These are phyloP conservation scores for Dryococelus australis DNA, from an alignment of 2,888 invertebrate species.

Conservation along the genomic window DNA sequence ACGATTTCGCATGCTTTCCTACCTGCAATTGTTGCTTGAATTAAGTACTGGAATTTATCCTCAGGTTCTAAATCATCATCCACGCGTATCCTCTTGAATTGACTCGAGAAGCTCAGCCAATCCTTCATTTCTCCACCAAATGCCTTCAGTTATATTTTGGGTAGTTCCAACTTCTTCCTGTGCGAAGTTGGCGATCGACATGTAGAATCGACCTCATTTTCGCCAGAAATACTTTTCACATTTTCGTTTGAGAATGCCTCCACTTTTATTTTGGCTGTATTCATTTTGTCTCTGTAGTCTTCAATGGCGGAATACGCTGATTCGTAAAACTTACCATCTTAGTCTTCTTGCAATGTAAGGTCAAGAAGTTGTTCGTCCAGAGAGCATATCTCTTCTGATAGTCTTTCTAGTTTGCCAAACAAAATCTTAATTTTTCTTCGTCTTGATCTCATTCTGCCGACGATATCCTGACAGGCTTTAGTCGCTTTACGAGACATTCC, in stretches of 20 bases:
- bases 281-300: background rate
- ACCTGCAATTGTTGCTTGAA: constrained; percentile 44
- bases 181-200: too few species aligned
- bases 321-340: too few species aligned
- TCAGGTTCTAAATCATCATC: too few species aligned
- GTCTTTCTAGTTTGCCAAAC: background rate
- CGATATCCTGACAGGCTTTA: background rate
- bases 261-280: background rate
- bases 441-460: background rate
- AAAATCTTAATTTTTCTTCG: background rate
- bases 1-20: constrained; percentile 48
- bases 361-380: background rate
- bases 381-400: background rate
- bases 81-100: constrained; percentile 48
- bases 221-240: too few species aligned
- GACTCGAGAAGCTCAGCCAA: constrained; percentile 48
- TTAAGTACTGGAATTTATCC: constrained; percentile 50
- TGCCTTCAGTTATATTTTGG: constrained; percentile 7
- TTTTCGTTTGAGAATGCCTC: background rate
- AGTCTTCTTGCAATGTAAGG: background rate
- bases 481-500: background rate
- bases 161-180: background rate
- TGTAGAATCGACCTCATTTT: too few species aligned
- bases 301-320: background rate
- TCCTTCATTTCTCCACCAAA: constrained; percentile 38